Evolutionary conservation across 1,140 invertebrate species (phyloP).

Genomic region (Potamilus streckersoni): DNA sequence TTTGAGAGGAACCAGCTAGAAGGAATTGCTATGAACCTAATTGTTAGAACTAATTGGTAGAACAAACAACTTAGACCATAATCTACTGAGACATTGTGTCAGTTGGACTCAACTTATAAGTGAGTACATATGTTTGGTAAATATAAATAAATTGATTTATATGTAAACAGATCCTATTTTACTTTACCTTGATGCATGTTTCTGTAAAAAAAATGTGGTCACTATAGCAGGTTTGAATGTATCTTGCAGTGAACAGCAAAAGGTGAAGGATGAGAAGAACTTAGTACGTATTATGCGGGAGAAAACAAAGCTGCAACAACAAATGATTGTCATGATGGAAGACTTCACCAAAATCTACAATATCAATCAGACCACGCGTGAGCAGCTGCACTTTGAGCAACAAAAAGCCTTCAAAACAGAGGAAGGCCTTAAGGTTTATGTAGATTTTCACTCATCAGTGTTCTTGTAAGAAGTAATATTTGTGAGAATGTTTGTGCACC

Average conservation of each 20-base stretch:
- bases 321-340: conserved; percentile 53
- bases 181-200: neutral
- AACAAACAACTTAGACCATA: no score
- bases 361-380: conserved; percentile 47
- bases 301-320: conserved; percentile 42
- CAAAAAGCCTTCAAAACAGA: conserved; percentile 57
- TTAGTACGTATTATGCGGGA: conserved; percentile 55
- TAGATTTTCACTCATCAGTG: no score
- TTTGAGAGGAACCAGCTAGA: no score
- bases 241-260: conserved; percentile 51
- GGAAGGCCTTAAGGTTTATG: conserved; percentile 57
- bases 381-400: conserved; percentile 52
- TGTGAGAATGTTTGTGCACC: no score
- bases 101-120: no score
- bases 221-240: conserved; percentile 2
- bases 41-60: no score
- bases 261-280: conserved; percentile 60
- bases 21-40: no score
- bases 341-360: conserved; percentile 45
- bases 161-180: no score
- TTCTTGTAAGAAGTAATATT: no score
- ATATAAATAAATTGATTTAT: no score
- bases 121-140: no score
- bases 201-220: neutral
- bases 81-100: no score